Base-by-base conservation (phyloP, 2,113 vertebrate genomes). In the Glareola pratincola region DNA sequence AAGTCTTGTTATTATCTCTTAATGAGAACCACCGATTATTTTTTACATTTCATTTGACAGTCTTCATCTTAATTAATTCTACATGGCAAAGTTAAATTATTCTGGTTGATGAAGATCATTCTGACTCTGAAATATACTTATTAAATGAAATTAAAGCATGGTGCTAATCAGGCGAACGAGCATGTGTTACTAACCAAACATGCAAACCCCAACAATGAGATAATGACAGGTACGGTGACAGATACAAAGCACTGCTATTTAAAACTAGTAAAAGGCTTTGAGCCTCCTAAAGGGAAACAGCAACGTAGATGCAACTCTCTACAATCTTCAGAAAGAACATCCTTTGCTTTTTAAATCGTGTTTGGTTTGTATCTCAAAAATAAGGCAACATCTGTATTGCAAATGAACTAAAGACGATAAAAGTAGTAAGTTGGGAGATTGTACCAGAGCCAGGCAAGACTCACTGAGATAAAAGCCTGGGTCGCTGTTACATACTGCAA, bases 21-120 rank as follows among this genome's bases (percentile, higher is more conserved):
- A 93, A 93, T 89, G 80, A 96, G 94, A 96, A 91, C 67, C 69
- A 81, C 92, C 81, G 90, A 97, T 97, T 95, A 92, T 94, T 92
- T 97, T 88, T 91, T 27, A 89, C 48, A 53, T 95, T 89, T 92
- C 77, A 64, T 85, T 91, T 90, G 92, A 95, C 84, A 95, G 77
- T 66, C 48, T 95, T 92, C 73, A 50, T 72, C 56, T 63, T 94
- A 92, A 96, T 96, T 94, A 96, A 82, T 91, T 95, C 86, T 73
- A 62, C 32, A 12, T 18, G 22, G 68, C 83, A 89, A 93, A 97
- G 94, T 57, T 93, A 89, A 96, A 91, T 91, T 72, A 92, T 73
- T 60, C 72, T 51, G 45, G 62, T 60, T 95, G 91, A 96, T 92
- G 86, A 95, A 88, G 69, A 94, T 92, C 57, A 69, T 91, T 95